Evolutionary conservation across 2,888 invertebrate genomes (phyloP).

Genomic region (Eristalinus sepulchralis): DNA sequence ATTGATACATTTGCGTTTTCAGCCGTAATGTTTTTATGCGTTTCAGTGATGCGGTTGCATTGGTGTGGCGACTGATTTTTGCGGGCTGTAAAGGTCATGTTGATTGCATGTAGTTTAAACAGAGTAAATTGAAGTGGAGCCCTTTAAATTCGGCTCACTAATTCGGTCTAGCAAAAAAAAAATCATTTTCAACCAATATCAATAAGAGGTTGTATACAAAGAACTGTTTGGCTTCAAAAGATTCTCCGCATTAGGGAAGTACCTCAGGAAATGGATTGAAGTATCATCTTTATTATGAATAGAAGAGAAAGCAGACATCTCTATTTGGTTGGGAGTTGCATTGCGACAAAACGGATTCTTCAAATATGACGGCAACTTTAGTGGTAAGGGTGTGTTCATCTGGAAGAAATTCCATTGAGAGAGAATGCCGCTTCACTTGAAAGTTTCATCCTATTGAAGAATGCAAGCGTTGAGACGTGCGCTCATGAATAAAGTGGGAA

Average conservation of each 20-base stretch:
- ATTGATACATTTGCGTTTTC: constrained; percentile 8
- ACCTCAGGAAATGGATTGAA: background rate
- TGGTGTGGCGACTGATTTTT: background rate
- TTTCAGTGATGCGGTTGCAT: background rate
- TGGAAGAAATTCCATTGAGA: constrained; percentile 33
- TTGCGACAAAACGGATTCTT: background rate
- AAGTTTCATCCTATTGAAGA: constrained; percentile 20
- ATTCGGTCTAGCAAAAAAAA: background rate
- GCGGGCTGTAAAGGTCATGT: background rate
- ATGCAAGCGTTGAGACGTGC: constrained; percentile 50
- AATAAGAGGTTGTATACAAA: background rate
- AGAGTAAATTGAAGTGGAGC: background rate
- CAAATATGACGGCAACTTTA: background rate
- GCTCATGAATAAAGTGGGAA: constrained; percentile 19
- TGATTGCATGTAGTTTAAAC: background rate
- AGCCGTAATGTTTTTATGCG: background rate
- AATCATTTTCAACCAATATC: background rate
- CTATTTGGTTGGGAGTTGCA: background rate
- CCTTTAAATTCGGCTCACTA: background rate
- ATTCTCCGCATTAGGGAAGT: background rate
- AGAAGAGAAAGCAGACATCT: background rate
- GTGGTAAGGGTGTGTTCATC: constrained; percentile 17
- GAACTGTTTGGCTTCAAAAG: background rate
- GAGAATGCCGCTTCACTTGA: constrained; percentile 18
- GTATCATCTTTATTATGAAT: background rate